These are phyloP conservation scores for Hystrix brachyura DNA, from an alignment of 2,113 vertebrate species.

Conservation along the genomic window DNA sequence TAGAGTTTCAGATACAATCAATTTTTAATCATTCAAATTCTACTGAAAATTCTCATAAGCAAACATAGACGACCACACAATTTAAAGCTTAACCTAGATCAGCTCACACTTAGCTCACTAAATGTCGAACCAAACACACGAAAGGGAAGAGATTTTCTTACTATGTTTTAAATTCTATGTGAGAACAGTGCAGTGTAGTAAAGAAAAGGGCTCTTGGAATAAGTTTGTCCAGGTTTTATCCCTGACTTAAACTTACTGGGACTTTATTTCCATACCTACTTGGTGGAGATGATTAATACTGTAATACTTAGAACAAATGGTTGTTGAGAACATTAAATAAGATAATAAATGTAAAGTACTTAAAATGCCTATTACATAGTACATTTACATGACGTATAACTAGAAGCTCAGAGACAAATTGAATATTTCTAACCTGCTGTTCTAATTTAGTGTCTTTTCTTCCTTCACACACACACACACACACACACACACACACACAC, in stretches of 20 bases:
- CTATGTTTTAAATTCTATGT: neutral
- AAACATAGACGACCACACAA: neutral
- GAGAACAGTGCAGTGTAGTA: neutral
- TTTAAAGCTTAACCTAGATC: neutral
- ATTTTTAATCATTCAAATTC: neutral
- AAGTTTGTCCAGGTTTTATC: neutral
- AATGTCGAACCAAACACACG: neutral
- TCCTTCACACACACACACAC: neutral
- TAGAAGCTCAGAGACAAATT: neutral
- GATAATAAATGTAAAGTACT: neutral
- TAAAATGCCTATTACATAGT: neutral
- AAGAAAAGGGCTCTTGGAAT: neutral
- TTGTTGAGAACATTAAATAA: neutral
- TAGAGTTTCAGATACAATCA: neutral
- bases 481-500: neutral
- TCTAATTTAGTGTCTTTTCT: neutral
- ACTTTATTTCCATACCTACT: neutral
- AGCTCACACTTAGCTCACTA: neutral
- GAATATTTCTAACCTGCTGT: neutral
- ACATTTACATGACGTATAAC: neutral
- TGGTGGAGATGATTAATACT: neutral
- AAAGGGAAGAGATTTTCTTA: neutral
- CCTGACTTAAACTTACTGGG: neutral
- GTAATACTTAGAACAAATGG: neutral
- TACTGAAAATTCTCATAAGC: neutral